phyloP scores from a whole-genome alignment of 2,888 invertebrate genomes.

The Bombyx huttoni region DNA sequence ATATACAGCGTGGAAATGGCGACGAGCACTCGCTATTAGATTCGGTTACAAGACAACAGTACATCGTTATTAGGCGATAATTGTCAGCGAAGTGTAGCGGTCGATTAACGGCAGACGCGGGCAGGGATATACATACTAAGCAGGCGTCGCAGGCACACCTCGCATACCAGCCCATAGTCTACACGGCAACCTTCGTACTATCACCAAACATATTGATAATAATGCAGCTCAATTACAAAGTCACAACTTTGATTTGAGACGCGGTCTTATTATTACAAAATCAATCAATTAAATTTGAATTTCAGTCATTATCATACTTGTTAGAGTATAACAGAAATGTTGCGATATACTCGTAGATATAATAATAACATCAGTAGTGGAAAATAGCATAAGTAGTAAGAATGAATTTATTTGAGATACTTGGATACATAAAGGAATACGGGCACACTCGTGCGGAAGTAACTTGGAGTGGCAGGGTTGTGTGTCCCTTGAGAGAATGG shows the following conservation, averaged over 20 bases:
- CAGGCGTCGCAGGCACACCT: conserved; percentile 22
- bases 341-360: no score
- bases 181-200: conserved; percentile 5
- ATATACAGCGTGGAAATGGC: conserved; percentile 57
- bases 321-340: no score
- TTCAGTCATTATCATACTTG: no score
- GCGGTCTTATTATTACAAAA: no score
- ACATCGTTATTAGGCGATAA: conserved; percentile 63
- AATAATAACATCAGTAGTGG: background rate
- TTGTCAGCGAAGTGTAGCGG: conserved; percentile 58
- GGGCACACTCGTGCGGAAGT: conserved; percentile 42
- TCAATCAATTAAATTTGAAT: no score
- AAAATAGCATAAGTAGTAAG: background rate
- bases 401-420: background rate
- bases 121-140: conserved; percentile 42
- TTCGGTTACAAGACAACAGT: conserved; percentile 49
- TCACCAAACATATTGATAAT: background rate
- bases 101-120: conserved; percentile 60
- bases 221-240: no score
- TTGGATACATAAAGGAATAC: background rate
- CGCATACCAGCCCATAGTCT: conserved; percentile 19
- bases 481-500: conserved; percentile 49
- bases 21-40: conserved; percentile 51
- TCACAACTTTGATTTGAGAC: no score
- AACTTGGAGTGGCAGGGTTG: conserved; percentile 43